These are phyloP conservation scores for cattle (Bos taurus) DNA, from an alignment of 2,113 vertebrate species.

Conservation along the genomic window ARS-UCD2.0 NC_037342.1:63991501-63992000, in stretches of 20 bases:
- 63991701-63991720: background rate
- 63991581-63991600: background rate
- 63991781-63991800: background rate
- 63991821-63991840: background rate
- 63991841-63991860: background rate
- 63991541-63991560: background rate
- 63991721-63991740: background rate
- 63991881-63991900: background rate
- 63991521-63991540: background rate
- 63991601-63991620: background rate
- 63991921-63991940: background rate
- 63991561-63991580: background rate
- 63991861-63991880: background rate
- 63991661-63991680: background rate
- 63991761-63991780: background rate
- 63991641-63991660: background rate
- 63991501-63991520: background rate
- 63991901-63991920: background rate
- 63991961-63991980: background rate
- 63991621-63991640: background rate
- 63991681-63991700: background rate
- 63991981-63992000: background rate
- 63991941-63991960: background rate
- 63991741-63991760: background rate
- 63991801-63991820: conserved; percentile 9